Evolutionary conservation across 1,140 invertebrate genomes (phyloP).

Genomic region (Heliconius nattereri): DNA sequence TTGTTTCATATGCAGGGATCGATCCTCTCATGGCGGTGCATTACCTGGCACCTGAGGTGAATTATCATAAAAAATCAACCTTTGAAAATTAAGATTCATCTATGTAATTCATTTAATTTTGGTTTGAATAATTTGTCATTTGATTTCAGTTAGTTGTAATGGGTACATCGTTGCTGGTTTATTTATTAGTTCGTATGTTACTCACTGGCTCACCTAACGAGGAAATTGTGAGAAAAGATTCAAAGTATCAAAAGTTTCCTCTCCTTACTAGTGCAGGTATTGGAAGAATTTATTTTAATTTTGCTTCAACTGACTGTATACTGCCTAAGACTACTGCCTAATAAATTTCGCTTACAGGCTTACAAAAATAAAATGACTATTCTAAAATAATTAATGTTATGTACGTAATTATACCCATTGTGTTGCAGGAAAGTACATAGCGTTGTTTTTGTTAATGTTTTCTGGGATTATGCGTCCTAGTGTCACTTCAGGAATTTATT

Average conservation of each 20-base stretch:
- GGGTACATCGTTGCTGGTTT: constrained; percentile 68
- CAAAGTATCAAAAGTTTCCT: constrained; percentile 67
- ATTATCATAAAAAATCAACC: not conserved
- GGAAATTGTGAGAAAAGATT: constrained; percentile 49
- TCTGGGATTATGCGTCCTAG: constrained; percentile 90
- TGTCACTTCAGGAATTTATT: constrained; percentile 91
- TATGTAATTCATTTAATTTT: not conserved
- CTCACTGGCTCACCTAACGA: constrained; percentile 40
- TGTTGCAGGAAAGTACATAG: constrained; percentile 85
- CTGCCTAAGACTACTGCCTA: not conserved
- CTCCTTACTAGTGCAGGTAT: constrained; percentile 64
- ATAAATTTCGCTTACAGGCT: not conserved
- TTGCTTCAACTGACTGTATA: not conserved
- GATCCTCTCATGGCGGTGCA: constrained; percentile 83
- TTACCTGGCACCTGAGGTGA: constrained; percentile 85
- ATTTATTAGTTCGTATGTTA: constrained; percentile 63
- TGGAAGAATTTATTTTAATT: not conserved
- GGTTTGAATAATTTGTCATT: not conserved
- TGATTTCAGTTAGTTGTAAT: constrained; percentile 65
- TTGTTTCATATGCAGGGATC: constrained; percentile 63
- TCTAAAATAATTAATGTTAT: not conserved
- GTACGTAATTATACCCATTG: not conserved
- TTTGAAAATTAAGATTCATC: no score
- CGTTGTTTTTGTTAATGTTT: constrained; percentile 87
- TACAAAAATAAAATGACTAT: not conserved